Evolutionary conservation across 53 echinoderm and acorn worm genomes (phyloP), one percentile per base, ranked within the genome.

Genomic region (Patiria pectinifera): DNA sequence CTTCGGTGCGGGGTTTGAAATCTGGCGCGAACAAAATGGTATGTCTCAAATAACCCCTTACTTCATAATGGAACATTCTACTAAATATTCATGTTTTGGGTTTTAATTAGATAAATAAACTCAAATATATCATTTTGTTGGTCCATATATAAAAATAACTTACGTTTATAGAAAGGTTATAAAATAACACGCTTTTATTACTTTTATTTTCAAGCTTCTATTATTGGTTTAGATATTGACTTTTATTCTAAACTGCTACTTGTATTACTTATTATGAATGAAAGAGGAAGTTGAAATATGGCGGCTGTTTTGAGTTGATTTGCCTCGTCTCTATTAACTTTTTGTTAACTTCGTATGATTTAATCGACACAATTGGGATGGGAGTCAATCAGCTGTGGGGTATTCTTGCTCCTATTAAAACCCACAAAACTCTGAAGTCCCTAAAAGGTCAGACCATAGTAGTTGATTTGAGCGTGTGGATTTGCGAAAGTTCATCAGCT

Each of bases 381-480:
- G 97, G 97, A 14, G 97, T 98, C 19, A 95, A 96, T 71, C 66
- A 91, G 35, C 76, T 98, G 24, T 98, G 98, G 98, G 83, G 87
- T 44, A 98, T 98, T 62, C 75, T 98, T 48, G 94, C 95, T 61
- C 96, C 98, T 3, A 95, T 95, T 3, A 95, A 93, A 89, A 76
- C 90, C 12, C 95, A 95, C 26, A 89, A 58, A 22, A 25, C 82
- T 86, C 81, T 96, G 8, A 85, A 91, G 70, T 26, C 78, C 3
- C 92, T 98, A 24, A 94, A 84, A 45, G 98, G 96, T 2, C 93
- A 95, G 71, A 85, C 78, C 2, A 81, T 98, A 48, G 98, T 96
- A 21, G 98, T 98, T 0, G 98, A 98, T 91, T 85, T 98, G 2
- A 95, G 95, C 45, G 91, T 98, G 14, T 98, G 98, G 96, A 93